A percentile compares a stretch with the other conserved stretches of the same genome.
phyloP scores from a whole-genome alignment of 2,888 invertebrate species.

The Cremastinae sp. region DNA sequence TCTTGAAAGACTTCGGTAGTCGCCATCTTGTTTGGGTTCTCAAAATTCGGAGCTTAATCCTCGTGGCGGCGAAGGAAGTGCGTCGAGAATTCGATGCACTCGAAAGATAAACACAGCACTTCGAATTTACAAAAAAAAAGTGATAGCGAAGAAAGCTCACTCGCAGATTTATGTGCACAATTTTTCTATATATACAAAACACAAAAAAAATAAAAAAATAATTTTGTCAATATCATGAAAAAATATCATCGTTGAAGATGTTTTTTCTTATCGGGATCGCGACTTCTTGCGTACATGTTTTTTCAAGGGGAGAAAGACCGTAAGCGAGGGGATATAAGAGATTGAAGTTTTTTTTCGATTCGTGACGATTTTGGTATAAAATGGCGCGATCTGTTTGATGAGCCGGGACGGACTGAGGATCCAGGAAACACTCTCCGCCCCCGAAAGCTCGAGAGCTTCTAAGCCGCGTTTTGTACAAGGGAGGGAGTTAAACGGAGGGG shows the following conservation, averaged over 20 bases:
- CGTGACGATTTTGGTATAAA: slow-evolving; percentile 17
- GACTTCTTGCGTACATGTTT: slow-evolving; percentile 23
- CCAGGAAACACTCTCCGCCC: slow-evolving; percentile 67
- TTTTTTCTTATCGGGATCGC: not conserved
- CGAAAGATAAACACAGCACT: slow-evolving; percentile 26
- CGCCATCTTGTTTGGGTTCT: slow-evolving; percentile 69
- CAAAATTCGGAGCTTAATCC: slow-evolving; percentile 32
- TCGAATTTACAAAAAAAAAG: not conserved
- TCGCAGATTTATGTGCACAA: not conserved
- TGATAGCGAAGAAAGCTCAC: not conserved
- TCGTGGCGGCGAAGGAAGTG: not conserved
- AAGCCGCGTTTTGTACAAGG: slow-evolving; percentile 26
- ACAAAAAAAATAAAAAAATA: no score
- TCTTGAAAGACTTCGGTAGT: slow-evolving; percentile 79
- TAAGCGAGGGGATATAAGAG: no score
- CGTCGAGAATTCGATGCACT: slow-evolving; percentile 27
- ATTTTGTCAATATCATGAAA: not conserved
- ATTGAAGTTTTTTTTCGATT: slow-evolving; percentile 11
- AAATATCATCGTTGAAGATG: not conserved
- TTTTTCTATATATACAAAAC: no score
- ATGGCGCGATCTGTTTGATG: slow-evolving; percentile 63
- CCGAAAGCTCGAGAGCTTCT: slow-evolving; percentile 51
- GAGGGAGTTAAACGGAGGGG: not conserved
- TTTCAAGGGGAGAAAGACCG: not conserved
- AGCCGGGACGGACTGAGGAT: slow-evolving; percentile 76